A percentile compares a stretch with the other conserved stretches of the same genome.
phyloP scores from a whole-genome alignment of 2,113 vertebrate genomes.

The Ptilorrhoa leucosticta region DNA sequence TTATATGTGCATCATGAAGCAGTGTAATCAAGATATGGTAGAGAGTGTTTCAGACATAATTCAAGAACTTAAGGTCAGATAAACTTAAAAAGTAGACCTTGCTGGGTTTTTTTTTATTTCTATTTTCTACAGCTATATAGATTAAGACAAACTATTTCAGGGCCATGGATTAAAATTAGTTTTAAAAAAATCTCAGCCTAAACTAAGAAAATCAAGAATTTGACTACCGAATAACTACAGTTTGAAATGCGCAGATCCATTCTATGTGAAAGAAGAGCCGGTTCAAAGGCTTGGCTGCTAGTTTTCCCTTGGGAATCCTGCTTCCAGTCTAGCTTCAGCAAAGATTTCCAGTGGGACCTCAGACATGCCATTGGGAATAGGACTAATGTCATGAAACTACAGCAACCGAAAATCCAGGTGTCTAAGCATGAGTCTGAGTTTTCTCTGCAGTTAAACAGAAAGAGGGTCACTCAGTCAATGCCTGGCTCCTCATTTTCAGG shows the following conservation, averaged over 20 bases:
- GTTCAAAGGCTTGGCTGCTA: background rate
- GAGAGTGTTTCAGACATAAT: background rate
- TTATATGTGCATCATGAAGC: background rate
- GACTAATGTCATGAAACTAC: background rate
- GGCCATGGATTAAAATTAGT: background rate
- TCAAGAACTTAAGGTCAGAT: background rate
- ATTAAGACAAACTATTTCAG: background rate
- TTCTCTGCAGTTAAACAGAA: background rate
- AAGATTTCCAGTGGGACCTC: background rate
- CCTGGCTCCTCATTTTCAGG: background rate
- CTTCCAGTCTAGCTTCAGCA: background rate
- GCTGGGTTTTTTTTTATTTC: background rate
- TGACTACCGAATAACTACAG: background rate
- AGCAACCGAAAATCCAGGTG: background rate
- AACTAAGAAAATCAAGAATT: background rate
- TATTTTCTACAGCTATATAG: background rate
- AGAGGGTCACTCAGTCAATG: background rate
- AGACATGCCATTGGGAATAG: background rate
- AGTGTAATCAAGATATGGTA: background rate
- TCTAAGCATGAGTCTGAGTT: background rate
- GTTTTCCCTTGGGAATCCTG: background rate
- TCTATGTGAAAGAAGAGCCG: background rate
- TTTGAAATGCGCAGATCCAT: background rate
- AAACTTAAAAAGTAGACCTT: background rate
- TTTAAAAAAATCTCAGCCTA: background rate